These are phyloP conservation scores for Dromius quadrimaculatus DNA, from an alignment of 2,888 invertebrate genomes.

Conservation along the genomic window DNA sequence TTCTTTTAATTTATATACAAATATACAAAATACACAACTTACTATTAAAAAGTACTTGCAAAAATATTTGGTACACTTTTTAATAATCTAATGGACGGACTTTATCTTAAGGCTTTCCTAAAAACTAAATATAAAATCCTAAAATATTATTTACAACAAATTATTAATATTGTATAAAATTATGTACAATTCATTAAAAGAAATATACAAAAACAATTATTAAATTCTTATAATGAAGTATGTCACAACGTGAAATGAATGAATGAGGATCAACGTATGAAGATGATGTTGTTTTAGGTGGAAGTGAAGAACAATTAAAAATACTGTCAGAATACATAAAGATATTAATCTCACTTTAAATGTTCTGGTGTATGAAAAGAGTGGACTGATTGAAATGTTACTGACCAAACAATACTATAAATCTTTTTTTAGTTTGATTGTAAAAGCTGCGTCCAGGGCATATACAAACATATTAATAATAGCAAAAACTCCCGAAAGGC, in stretches of 20 bases:
- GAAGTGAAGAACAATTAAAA: too few species aligned
- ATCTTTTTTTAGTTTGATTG: constrained; percentile 70
- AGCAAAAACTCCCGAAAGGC: constrained; percentile 75
- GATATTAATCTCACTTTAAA: too few species aligned
- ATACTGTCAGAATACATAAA: too few species aligned
- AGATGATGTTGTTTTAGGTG: too few species aligned
- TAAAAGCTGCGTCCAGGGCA: constrained; percentile 73
- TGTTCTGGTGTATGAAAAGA: too few species aligned
- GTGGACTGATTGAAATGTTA: too few species aligned
- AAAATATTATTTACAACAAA: constrained; percentile 38
- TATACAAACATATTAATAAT: constrained; percentile 73
- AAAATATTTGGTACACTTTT: constrained; percentile 6
- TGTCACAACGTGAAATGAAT: too few species aligned
- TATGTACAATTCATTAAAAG: constrained; percentile 8
- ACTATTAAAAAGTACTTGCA: constrained; percentile 48
- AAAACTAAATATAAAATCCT: constrained; percentile 8
- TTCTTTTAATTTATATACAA: constrained; percentile 15
- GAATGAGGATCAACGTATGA: too few species aligned
- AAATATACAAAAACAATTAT: neutral
- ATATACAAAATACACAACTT: constrained; percentile 40
- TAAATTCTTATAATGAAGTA: neutral
- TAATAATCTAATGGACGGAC: constrained; percentile 55
- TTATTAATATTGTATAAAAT: constrained; percentile 39
- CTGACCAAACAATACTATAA: constrained; percentile 64
- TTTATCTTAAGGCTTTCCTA: constrained; percentile 52